Base-by-base conservation (phyloP, 2,888 invertebrate species). In the Papilio gigon region DNA sequence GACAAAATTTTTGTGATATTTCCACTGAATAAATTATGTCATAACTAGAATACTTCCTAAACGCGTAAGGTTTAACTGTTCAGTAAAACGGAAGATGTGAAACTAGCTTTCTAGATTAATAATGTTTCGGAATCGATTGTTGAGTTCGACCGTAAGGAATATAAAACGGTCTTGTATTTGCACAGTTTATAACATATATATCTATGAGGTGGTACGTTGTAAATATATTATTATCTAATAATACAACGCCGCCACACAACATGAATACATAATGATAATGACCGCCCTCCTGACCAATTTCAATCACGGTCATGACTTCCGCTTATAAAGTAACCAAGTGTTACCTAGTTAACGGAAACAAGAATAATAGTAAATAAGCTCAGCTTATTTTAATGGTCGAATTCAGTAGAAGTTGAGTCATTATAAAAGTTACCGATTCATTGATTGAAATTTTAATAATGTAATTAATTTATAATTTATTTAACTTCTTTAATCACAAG, bases 221-320 rank as follows among this genome's bases (percentile, higher is more conserved):
- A 22, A 27, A 14, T 6, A 6, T 27, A 27, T 53, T 53, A 27
- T 27, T 50, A 27, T 14, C 53, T n/a, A 53, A 53, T 25, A 50
- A 25, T 53, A 53, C n/a, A 27, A 30, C 27, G 27, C 8, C 12
- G 22, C 53, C 25, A 25, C 53, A 30, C 53, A 30, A 14, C 59
- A 60, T 40, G 59, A 60, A 60, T 60, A 37, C 22, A n/a, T 60
- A 60, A 60, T 60, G 59, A 37, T 60, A 30, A 30, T 30, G 27
- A n/a, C 58, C 37, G 59, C 14, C 35, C 59, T 37, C 59, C 22
- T 60, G 59, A 37, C 40, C 59, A 22, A 60, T 37, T 60, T 60
- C n/a, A 60, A 60, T 37, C 40, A 60, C 37, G 59, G 59, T 35
- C 59, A 40, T 37, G 11, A 12, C 20, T 60, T 60, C 59, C 59